phyloP scores from a whole-genome alignment of 2,797 vertebrate species.

The Strix occidentalis region DNA sequence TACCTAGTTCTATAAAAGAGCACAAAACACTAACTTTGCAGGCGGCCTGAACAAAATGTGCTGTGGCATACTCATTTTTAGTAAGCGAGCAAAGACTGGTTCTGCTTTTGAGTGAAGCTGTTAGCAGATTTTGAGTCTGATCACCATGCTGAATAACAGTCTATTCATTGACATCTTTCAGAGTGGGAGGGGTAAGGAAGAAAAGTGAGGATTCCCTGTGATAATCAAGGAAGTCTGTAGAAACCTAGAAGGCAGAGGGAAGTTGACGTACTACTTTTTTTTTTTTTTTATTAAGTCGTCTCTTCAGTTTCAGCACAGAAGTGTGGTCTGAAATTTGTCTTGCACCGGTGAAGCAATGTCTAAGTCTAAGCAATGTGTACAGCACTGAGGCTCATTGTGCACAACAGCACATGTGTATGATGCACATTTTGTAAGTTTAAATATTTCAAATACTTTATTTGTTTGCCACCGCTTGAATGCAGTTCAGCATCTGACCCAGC shows the following conservation, averaged over 20 bases:
- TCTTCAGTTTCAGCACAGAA: neutral
- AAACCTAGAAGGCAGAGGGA: neutral
- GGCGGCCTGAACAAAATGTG: neutral
- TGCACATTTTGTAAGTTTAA: neutral
- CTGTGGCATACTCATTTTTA: neutral
- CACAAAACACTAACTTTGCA: neutral
- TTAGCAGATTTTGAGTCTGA: neutral
- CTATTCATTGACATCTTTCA: neutral
- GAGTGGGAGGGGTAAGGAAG: neutral
- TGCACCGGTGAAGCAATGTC: neutral
- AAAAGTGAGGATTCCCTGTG: neutral
- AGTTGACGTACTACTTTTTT: neutral
- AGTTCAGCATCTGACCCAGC: constrained; percentile 67
- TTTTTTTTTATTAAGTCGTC: neutral
- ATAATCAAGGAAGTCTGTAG: neutral
- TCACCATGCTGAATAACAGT: neutral
- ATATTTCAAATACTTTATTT: neutral
- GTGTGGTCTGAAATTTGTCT: neutral
- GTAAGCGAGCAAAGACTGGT: neutral
- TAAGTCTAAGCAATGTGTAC: accelerated
- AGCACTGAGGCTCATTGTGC: neutral
- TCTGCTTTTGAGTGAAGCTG: neutral
- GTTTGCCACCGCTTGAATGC: constrained; percentile 25
- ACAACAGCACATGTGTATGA: neutral
- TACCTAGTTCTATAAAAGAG: neutral